Base-by-base conservation (phyloP, 1,140 invertebrate species). In the Polypedilum pembai region DNA sequence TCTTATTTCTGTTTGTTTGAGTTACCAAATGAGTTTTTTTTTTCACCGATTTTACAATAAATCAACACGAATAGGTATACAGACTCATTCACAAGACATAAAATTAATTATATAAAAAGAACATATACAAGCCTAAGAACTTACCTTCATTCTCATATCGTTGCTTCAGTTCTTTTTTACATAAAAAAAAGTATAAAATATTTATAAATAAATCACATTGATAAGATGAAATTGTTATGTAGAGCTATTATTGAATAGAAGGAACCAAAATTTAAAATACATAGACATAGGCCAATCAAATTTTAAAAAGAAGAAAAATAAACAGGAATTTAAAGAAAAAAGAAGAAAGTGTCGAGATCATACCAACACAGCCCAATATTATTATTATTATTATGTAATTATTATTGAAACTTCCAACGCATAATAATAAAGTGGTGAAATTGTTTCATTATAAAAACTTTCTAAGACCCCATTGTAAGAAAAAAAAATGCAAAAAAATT, bases 111-210 rank as follows among this genome's bases (percentile, higher is more conserved):
- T 33, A 33, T 33, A 33, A 33, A 33, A 33, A 33, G 24, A 3
- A n/a, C n/a, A n/a, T 33, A 33, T 33, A 33, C 24, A 33, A 33
- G 45, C 45, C 45, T 56, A 56, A 56, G n/a, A 56, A 56, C 45
- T 56, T 56, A 56, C 45, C 45, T 56, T 56, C 45, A n/a, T 56
- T 56, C 45, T 56, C 45, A 56, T 56, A 56, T 56, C 45, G 45
- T 56, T 56, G 45, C 45, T 56, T 56, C 45, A n/a, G 45, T 56
- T 56, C n/a, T 56, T n/a, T 56, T 56, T n/a, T 56, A 56, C 45
- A 56, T 56, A 56, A n/a, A 56, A 10, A 45, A 12, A 56, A n/a
- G n/a, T n/a, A 56, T 56, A 56, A 8, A 12, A 45, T n/a, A n/a
- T 56, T 56, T 12, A 56, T 56, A 56, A 56, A n/a, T 56, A 56